A percentile compares a stretch with the other conserved stretches of the same genome.
Evolutionary conservation across 2,888 invertebrate genomes (phyloP).

Genomic region (Chorisops tibialis): DNA sequence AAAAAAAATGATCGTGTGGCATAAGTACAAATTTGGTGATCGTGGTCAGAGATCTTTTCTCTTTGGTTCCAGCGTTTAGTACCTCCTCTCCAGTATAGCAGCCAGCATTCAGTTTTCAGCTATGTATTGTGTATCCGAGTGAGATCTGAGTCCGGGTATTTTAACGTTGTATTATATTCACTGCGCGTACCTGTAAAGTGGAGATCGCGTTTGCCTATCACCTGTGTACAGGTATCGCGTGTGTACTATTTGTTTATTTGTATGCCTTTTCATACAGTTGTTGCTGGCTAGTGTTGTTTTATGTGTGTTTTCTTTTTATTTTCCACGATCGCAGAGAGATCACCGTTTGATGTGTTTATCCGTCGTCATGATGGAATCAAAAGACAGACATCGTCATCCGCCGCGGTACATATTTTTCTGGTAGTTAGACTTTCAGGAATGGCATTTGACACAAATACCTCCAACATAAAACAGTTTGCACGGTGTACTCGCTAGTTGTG

Average conservation of each 20-base stretch:
- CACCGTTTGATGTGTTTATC: neutral
- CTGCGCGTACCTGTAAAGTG: neutral
- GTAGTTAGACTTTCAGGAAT: constrained; percentile 14
- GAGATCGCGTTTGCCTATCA: neutral
- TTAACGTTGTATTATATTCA: neutral
- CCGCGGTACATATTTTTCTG: constrained; percentile 10
- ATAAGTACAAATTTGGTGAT: constrained; percentile 22
- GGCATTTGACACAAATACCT: constrained; percentile 18
- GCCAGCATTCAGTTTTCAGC: too few relatives aligned
- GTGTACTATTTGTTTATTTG: neutral
- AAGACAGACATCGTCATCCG: constrained; percentile 1
- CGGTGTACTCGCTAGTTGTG: constrained; percentile 1
- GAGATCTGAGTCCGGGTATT: neutral
- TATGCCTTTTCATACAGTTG: too few relatives aligned
- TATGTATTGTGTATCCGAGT: neutral
- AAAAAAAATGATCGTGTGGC: constrained; percentile 6
- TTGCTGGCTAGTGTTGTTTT: neutral
- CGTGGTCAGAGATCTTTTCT: constrained; percentile 1
- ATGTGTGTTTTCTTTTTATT: neutral
- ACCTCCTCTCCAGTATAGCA: neutral
- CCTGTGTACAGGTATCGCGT: neutral
- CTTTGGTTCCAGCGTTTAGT: neutral
- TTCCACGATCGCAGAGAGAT: neutral
- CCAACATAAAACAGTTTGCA: neutral
- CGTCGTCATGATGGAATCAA: neutral